Evolutionary conservation across 1,140 invertebrate species (phyloP).

Genomic region (Latrodectus geometricus): DNA sequence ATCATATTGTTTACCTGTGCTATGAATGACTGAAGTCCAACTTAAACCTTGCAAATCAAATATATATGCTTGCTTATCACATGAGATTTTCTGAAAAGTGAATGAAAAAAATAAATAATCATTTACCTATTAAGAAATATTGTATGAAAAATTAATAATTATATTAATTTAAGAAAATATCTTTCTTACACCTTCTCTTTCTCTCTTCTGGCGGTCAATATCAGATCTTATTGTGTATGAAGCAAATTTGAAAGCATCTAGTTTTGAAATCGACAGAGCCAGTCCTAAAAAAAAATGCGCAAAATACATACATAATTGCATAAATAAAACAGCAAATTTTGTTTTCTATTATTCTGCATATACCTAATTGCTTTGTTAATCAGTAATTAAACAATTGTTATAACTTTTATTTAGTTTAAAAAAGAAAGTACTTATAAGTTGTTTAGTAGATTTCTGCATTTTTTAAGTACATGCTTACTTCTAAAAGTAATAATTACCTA

Average conservation of each 20-base stretch:
- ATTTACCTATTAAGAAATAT: background rate
- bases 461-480: too few relatives aligned
- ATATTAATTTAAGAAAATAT: background rate
- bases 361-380: too few relatives aligned
- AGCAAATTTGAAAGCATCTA: slow-evolving; percentile 8
- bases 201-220: slow-evolving; percentile 9
- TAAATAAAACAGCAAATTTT: too few relatives aligned
- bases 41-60: slow-evolving; percentile 28
- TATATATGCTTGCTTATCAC: slow-evolving; percentile 32
- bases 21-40: slow-evolving; percentile 19
- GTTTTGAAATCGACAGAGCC: background rate
- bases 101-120: background rate
- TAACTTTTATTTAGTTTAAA: too few relatives aligned
- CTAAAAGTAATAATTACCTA: too few relatives aligned
- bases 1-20: background rate
- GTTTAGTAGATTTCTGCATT: too few relatives aligned
- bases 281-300: background rate
- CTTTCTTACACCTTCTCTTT: slow-evolving; percentile 17
- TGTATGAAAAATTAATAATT: background rate
- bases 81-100: slow-evolving; percentile 6
- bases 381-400: too few relatives aligned
- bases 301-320: background rate
- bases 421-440: too few relatives aligned
- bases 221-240: slow-evolving; percentile 1
- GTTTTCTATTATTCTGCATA: too few relatives aligned